A percentile compares a stretch with the other conserved stretches of the same genome.
Conservation (phyloP, 1,140 invertebrate genomes). For the Anoplolepis gracilipes region DNA sequence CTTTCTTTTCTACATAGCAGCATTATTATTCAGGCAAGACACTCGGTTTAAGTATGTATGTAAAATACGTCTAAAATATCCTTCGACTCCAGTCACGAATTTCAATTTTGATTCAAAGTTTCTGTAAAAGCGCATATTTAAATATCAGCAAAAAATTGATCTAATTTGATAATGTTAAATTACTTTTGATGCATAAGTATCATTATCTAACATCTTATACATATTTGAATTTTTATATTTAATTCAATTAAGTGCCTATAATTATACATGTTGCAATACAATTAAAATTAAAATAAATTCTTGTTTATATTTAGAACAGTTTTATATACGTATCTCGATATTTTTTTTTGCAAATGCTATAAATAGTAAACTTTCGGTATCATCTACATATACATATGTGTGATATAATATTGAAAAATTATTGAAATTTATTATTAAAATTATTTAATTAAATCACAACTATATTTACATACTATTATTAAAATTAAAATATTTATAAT, state of each 20-base stretch:
- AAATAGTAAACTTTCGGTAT: not conserved
- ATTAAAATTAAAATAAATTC: not conserved
- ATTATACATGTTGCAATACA: not conserved
- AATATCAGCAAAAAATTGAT: not conserved
- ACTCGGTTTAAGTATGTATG: conserved; percentile 59
- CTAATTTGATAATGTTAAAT: not conserved
- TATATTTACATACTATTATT: too few relatives aligned
- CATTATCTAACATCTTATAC: conserved; percentile 6
- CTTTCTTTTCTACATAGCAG: conserved; percentile 63
- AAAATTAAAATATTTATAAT: not conserved
- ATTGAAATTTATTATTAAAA: not conserved
- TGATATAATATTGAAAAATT: not conserved
- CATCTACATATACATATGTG: not conserved
- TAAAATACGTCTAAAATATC: conserved; percentile 44
- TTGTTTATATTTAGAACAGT: not conserved
- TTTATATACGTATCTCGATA: not conserved
- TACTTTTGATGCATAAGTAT: not conserved
- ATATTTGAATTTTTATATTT: not conserved
- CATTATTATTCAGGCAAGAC: conserved; percentile 66
- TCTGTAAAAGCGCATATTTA: not conserved
- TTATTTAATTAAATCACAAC: too few relatives aligned
- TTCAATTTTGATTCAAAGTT: conserved; percentile 42
- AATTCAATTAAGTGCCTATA: not conserved
- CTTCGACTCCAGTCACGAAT: conserved; percentile 38
- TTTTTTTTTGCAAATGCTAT: not conserved